These are phyloP conservation scores for Stichopus chloronotus DNA, from an alignment of 35 echinoderm and acorn worm genomes.

Conservation along the genomic window DNA sequence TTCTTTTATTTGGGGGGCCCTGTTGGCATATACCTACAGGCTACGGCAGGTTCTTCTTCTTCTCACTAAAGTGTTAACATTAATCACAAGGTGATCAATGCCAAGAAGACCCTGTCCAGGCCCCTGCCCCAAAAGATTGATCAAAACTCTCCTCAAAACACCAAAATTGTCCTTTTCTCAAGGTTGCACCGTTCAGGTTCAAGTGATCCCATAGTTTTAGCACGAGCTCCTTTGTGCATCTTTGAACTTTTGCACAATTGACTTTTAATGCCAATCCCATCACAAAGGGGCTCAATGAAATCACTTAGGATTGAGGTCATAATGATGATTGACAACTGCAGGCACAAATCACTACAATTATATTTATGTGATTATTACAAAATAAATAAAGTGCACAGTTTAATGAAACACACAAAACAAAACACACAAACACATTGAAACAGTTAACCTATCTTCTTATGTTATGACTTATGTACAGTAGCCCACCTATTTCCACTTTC, in stretches of 20 bases:
- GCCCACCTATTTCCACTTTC: no score
- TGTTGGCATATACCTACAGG: no score
- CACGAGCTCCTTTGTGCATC: background rate
- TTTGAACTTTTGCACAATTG: background rate
- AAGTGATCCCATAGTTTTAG: background rate
- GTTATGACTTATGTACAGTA: no score
- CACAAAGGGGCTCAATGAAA: background rate
- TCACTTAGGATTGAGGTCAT: no score
- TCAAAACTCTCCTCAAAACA: background rate
- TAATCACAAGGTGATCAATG: constrained; percentile 1
- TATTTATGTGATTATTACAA: no score
- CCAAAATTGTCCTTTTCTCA: background rate
- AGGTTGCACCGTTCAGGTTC: background rate
- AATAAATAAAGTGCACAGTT: no score
- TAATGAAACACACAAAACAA: no score
- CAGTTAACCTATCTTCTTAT: no score
- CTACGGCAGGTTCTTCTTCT: background rate
- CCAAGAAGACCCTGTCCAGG: background rate
- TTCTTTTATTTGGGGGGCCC: background rate
- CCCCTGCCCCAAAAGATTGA: background rate
- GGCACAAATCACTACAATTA: no score
- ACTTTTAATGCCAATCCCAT: background rate
- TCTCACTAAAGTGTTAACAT: background rate
- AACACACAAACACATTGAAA: no score
- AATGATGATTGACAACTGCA: no score